Base-by-base conservation (phyloP, 2,888 invertebrate genomes). In the Amblyteles armatorius region DNA sequence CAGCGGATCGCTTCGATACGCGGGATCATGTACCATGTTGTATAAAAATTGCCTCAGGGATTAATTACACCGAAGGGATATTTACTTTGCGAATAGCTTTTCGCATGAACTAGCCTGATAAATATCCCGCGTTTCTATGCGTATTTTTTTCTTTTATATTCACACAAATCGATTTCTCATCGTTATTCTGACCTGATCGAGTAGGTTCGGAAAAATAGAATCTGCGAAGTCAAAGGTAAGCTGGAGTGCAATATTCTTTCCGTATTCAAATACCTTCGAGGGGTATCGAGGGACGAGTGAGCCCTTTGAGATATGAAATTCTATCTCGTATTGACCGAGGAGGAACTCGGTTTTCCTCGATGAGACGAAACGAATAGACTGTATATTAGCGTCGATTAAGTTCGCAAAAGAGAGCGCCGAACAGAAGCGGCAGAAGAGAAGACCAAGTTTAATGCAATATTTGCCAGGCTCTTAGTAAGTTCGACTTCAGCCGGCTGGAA, bases 361-460 rank as follows among this genome's bases (percentile, higher is more conserved):
- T 74, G 65, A 79, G 65, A n/a, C 26, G 77, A 78, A 80, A 78
- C 67, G 77, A 81, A 84, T 84, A 77, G 77, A 81, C 72, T 68
- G 80, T 73, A 84, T 81, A 84, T 77, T 69, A 78, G 84, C 79
- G 71, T 79, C 79, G 65, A 81, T 77, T 73, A 44, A 84, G 77
- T 80, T 81, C 33, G 63, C 40, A 73, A 81, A 81, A 80, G 71
- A 52, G 68, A 55, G 44, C 33, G 55, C 40, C 67, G 63, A 9
- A 40, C 60, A 48, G 44, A 63, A 36, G 68, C 44, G 67, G 55
- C 26, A 63, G 76, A 57, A 76, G 76, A 50, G 71, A 68, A 79
- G 81, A 84, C 81, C 77, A 84, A 84, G 77, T 84, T 81, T 78
- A 78, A 81, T 77, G 84, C 78, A 81, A 84, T 84, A 84, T 84